A percentile compares a stretch with the other conserved stretches of the same genome.
These are phyloP conservation scores for Pampusana beccarii DNA, from an alignment of 2,113 vertebrate genomes.

Conservation along the genomic window DNA sequence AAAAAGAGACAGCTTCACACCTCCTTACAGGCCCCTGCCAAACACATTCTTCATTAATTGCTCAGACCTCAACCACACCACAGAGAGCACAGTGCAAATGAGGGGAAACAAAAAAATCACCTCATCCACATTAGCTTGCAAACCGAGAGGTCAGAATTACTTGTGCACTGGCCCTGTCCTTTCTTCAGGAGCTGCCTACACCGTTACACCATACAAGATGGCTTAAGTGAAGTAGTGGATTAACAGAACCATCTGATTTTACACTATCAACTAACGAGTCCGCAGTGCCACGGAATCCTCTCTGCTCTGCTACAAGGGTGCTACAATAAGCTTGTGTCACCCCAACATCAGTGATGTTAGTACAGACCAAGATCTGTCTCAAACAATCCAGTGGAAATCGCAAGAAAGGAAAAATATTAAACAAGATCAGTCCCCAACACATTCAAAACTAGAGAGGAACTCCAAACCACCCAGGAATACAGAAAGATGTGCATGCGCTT, in stretches of 20 bases:
- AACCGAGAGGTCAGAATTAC: background rate
- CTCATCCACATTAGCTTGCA: background rate
- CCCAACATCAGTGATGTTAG: background rate
- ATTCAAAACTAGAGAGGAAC: background rate
- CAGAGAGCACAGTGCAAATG: background rate
- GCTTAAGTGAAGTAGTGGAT: background rate
- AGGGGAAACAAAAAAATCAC: background rate
- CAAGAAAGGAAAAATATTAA: background rate
- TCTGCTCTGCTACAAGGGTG: background rate
- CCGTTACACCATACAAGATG: background rate
- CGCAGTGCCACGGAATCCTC: background rate
- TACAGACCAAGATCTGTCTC: background rate
- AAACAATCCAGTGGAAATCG: background rate
- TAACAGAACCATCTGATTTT: background rate
- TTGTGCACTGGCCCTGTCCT: background rate
- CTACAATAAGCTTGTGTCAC: background rate
- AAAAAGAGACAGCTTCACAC: background rate
- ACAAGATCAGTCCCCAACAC: background rate
- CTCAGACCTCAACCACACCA: background rate
- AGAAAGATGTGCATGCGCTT: background rate
- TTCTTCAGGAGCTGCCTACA: background rate
- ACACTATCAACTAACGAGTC: rapidly evolving
- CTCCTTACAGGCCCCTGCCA: background rate
- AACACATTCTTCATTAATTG: background rate
- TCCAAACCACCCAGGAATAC: background rate